Evolutionary conservation across 2,888 invertebrate genomes (phyloP).

Genomic region (Adelognathus sp.): DNA sequence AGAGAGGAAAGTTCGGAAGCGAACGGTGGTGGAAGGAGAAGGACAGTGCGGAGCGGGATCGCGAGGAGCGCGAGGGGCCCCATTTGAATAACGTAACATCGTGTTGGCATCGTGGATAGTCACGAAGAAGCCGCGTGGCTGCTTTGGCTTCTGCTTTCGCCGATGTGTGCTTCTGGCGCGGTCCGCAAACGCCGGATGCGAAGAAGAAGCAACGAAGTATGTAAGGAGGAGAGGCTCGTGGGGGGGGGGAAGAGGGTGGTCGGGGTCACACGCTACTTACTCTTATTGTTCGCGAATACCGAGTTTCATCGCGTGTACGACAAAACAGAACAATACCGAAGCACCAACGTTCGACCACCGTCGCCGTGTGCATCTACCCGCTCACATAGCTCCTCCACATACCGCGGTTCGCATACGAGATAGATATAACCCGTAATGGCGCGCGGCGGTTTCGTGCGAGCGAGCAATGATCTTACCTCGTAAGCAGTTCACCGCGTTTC

Average conservation of each 20-base stretch:
- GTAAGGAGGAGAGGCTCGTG: neutral
- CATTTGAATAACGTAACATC: constrained; percentile 70
- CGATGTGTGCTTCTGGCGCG: constrained; percentile 10
- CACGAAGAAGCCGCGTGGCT: constrained; percentile 50
- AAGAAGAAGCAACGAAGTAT: constrained; percentile 37
- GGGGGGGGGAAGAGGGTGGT: constrained; percentile 15
- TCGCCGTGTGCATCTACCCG: neutral
- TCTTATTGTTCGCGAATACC: constrained; percentile 51
- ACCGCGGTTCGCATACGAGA: constrained; percentile 24
- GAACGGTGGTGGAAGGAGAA: neutral
- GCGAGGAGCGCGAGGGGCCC: constrained; percentile 14
- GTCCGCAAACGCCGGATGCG: constrained; percentile 44
- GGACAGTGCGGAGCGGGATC: constrained; percentile 11
- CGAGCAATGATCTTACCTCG: neutral
- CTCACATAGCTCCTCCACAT: constrained; percentile 10
- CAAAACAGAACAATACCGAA: constrained; percentile 52
- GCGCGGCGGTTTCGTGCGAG: neutral
- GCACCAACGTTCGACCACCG: constrained; percentile 12
- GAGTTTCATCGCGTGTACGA: constrained; percentile 51
- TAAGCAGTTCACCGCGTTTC: neutral
- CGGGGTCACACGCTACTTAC: constrained; percentile 56
- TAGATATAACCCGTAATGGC: constrained; percentile 20
- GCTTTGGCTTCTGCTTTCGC: constrained; percentile 29
- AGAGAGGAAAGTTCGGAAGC: neutral
- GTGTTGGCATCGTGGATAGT: constrained; percentile 50